These are phyloP conservation scores for Rattus rattus DNA, from an alignment of 2,113 vertebrate species.

Conservation along the genomic window DNA sequence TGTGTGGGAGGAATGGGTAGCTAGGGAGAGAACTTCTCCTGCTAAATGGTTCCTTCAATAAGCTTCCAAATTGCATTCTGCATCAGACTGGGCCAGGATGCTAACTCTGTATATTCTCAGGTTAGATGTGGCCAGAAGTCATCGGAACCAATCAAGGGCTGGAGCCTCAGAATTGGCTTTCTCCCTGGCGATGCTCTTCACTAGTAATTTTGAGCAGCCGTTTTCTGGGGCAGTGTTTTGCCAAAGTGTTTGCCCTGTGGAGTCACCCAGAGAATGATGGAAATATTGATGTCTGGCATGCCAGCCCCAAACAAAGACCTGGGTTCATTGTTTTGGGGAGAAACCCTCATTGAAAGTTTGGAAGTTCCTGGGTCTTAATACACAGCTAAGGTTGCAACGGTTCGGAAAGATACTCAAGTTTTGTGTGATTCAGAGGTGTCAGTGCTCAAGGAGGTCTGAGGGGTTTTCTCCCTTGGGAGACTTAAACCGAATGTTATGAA, in stretches of 20 bases:
- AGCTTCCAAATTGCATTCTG: neutral
- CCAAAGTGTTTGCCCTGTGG: neutral
- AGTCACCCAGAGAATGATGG: neutral
- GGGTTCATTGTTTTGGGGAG: neutral
- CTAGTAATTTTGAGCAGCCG: neutral
- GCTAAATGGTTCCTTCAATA: neutral
- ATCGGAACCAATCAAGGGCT: rapidly evolving
- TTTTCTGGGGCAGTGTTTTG: neutral
- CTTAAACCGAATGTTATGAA: neutral
- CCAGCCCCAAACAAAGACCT: neutral
- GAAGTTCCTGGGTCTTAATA: neutral
- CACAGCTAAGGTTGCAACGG: neutral
- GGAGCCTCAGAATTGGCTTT: neutral
- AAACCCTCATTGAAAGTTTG: rapidly evolving
- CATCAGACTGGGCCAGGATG: neutral
- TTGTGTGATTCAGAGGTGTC: neutral
- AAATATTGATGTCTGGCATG: neutral
- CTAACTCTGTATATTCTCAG: neutral
- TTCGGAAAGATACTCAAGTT: neutral
- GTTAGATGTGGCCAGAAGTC: neutral
- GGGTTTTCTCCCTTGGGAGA: neutral
- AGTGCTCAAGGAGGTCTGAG: neutral
- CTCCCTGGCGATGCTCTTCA: neutral
- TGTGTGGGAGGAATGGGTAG: neutral
- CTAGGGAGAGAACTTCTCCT: neutral